These are phyloP conservation scores for Colossoma macropomum DNA, from an alignment of 2,113 vertebrate species.

Conservation along the genomic window DNA sequence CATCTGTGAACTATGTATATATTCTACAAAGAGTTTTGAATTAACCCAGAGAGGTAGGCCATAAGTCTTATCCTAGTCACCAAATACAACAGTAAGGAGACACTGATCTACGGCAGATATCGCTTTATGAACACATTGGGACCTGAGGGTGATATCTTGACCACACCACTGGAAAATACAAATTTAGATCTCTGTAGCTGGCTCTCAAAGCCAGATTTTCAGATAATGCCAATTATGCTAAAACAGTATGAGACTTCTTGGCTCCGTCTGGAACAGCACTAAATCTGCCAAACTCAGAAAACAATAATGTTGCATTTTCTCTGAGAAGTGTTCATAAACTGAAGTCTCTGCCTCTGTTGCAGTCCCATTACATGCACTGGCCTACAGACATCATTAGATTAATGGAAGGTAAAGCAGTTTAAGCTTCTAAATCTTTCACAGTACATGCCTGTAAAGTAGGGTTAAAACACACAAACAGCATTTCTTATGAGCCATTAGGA, in stretches of 20 bases:
- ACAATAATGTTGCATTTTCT: constrained; percentile 38
- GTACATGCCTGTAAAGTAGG: constrained; percentile 66
- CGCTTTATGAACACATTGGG: constrained; percentile 30
- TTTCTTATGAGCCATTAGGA: constrained; percentile 47
- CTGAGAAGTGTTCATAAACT: constrained; percentile 38
- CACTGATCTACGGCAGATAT: constrained; percentile 18
- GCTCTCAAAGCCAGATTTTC: constrained; percentile 29
- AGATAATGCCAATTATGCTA: constrained; percentile 38
- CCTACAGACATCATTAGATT: constrained; percentile 40
- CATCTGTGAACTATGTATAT: not conserved
- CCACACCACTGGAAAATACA: constrained; percentile 12
- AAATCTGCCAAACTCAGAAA: constrained; percentile 38
- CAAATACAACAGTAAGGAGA: not conserved
- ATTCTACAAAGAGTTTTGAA: not conserved
- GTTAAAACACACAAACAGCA: constrained; percentile 53
- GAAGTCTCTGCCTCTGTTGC: constrained; percentile 37
- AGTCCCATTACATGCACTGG: constrained; percentile 48
- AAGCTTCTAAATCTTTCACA: constrained; percentile 34
- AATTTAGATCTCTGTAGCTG: constrained; percentile 14
- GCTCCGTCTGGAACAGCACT: constrained; percentile 15
- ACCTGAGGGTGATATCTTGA: constrained; percentile 18
- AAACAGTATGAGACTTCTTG: constrained; percentile 34
- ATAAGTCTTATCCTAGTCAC: not conserved
- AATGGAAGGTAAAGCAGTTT: constrained; percentile 42
- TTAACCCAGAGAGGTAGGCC: not conserved